Evolutionary conservation across 2,888 invertebrate species (phyloP).

Genomic region (Acheta domesticus): DNA sequence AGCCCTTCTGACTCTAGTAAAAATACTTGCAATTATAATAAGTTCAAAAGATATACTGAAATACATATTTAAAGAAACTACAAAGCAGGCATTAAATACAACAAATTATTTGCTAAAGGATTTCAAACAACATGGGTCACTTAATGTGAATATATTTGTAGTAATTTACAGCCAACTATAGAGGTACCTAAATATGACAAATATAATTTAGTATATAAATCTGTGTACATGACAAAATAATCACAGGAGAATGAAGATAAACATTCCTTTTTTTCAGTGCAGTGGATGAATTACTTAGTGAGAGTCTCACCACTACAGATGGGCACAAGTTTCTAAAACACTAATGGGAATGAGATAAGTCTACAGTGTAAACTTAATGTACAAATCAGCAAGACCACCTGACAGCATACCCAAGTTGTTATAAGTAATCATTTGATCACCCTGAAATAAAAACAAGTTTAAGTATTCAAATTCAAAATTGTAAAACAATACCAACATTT

Average conservation of each 20-base stretch:
- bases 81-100: slow-evolving; percentile 30
- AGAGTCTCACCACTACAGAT: slow-evolving; percentile 9
- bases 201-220: slow-evolving; percentile 24
- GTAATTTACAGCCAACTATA: slow-evolving; percentile 30
- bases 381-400: slow-evolving; percentile 22
- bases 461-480: not conserved
- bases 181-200: slow-evolving; percentile 27
- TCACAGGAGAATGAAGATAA: slow-evolving; percentile 26
- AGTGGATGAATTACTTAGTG: slow-evolving; percentile 4
- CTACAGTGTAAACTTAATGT: slow-evolving; percentile 21
- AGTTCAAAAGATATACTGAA: slow-evolving; percentile 22
- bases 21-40: slow-evolving; percentile 23
- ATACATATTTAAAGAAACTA: slow-evolving; percentile 27
- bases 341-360: not conserved
- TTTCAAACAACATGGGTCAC: slow-evolving; percentile 27
- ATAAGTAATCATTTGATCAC: slow-evolving; percentile 29
- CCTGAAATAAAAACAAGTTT: slow-evolving; percentile 24
- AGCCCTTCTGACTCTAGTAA: slow-evolving; percentile 28
- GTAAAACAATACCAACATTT: not conserved
- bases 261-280: slow-evolving; percentile 25
- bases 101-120: not conserved
- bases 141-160: slow-evolving; percentile 29
- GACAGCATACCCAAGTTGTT: slow-evolving; percentile 29
- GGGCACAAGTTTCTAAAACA: slow-evolving; percentile 18
- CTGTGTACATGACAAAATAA: slow-evolving; percentile 24